Percentiles rank a stretch among this genome's conserved stretches.
Conservation (phyloP, 2,797 vertebrate genomes). For the Brachymystax lenok region DNA sequence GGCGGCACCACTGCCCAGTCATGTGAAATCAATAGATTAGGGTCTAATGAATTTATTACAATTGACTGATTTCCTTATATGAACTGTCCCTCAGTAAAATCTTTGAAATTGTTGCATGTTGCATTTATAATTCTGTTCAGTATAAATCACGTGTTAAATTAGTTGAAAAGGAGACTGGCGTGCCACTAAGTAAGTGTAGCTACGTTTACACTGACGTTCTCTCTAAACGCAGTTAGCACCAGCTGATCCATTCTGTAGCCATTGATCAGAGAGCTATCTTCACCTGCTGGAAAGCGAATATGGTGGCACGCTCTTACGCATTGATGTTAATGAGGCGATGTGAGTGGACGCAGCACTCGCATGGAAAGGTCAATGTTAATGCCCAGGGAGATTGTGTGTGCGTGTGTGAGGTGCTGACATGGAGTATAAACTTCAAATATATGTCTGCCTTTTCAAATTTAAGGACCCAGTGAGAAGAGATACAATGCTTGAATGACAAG, state of each 20-base stretch:
- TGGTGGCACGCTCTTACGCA: neutral
- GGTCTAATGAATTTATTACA: too few relatives aligned
- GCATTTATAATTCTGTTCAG: too few relatives aligned
- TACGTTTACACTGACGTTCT: neutral
- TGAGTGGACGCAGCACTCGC: neutral
- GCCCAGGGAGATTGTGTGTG: slow-evolving; percentile 2
- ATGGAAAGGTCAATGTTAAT: slow-evolving; percentile 13
- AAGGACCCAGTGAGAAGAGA: slow-evolving; percentile 5
- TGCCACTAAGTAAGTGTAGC: too few relatives aligned
- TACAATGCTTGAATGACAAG: slow-evolving; percentile 17
- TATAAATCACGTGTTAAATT: too few relatives aligned
- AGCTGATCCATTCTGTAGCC: neutral
- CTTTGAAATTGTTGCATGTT: too few relatives aligned
- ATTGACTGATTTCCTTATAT: too few relatives aligned
- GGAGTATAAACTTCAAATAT: slow-evolving; percentile 32
- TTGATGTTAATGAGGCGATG: slow-evolving; percentile 4
- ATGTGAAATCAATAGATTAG: too few relatives aligned
- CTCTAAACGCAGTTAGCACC: neutral
- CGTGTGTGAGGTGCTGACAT: slow-evolving; percentile 22
- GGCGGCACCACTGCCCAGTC: too few relatives aligned
- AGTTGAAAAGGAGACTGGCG: too few relatives aligned
- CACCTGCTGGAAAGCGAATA: neutral
- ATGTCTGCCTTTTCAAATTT: slow-evolving; percentile 18
- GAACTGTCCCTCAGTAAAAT: too few relatives aligned
- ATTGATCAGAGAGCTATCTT: slow-evolving; percentile 10